These are phyloP conservation scores for Drosophila sp. DNA, from an alignment of 1,140 invertebrate genomes.

Conservation along the genomic window DNA sequence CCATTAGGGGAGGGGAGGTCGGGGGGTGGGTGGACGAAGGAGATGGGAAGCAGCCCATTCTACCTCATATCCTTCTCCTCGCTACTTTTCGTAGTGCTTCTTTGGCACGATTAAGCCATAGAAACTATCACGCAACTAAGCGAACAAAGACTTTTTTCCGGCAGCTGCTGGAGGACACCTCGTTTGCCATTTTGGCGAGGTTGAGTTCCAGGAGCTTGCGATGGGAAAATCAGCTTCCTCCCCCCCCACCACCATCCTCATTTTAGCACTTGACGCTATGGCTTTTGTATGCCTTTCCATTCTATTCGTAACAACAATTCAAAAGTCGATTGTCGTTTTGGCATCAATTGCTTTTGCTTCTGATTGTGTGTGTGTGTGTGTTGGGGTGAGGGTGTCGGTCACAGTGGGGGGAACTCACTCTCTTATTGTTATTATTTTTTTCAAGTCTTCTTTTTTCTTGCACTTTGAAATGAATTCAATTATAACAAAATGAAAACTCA, in stretches of 20 bases:
- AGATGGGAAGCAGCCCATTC: neutral
- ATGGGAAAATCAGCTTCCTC: constrained; percentile 19
- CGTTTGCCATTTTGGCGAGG: constrained; percentile 33
- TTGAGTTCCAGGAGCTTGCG: constrained; percentile 21
- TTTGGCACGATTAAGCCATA: constrained; percentile 73
- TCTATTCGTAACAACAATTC: constrained; percentile 5
- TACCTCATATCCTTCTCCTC: no score
- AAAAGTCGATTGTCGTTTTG: constrained; percentile 28
- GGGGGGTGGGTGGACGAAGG: no score
- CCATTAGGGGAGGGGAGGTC: constrained; percentile 8
- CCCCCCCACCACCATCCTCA: neutral
- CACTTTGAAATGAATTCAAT: constrained; percentile 9
- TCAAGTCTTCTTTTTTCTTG: neutral
- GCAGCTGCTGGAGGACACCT: constrained; percentile 37
- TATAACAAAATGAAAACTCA: constrained; percentile 9
- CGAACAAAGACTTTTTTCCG: constrained; percentile 69
- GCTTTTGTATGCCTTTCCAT: constrained; percentile 8
- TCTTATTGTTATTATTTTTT: constrained; percentile 5
- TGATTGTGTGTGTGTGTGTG: neutral
- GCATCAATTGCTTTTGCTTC: constrained; percentile 29
- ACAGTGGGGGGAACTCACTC: no score
- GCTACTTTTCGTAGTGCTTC: constrained; percentile 37
- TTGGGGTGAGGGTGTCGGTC: neutral
- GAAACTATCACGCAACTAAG: constrained; percentile 75
- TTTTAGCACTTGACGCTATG: neutral